These are phyloP conservation scores for Drosophila trapezifrons DNA, from an alignment of 1,140 invertebrate genomes.

Conservation along the genomic window DNA sequence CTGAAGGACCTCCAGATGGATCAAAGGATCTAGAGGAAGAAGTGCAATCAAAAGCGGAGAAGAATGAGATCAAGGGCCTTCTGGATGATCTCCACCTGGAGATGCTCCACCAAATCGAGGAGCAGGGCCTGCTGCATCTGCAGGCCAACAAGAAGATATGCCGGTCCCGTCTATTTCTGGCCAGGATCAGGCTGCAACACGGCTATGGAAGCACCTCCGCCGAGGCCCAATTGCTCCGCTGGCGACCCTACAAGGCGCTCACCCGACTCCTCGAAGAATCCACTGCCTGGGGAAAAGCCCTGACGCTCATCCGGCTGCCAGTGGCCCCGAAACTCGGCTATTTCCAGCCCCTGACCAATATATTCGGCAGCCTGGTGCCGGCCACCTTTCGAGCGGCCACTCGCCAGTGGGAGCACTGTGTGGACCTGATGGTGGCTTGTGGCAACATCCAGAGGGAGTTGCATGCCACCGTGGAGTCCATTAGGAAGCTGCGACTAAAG, in stretches of 20 bases:
- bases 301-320: conserved; percentile 12
- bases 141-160: conserved; percentile 9
- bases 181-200: conserved; percentile 38
- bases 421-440: conserved; percentile 41
- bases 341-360: conserved; percentile 37
- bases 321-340: conserved; percentile 4
- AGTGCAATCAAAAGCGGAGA: background rate
- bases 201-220: conserved; percentile 4
- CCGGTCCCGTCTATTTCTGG: conserved; percentile 25
- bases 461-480: conserved; percentile 14
- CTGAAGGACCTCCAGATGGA: background rate
- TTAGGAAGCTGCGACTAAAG: conserved; percentile 23
- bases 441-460: conserved; percentile 39
- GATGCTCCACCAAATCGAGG: conserved; percentile 36
- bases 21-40: background rate
- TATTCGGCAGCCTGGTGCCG: conserved; percentile 46
- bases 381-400: conserved; percentile 26
- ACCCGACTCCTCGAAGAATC: conserved; percentile 23
- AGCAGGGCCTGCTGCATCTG: conserved; percentile 9
- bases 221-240: conserved; percentile 12
- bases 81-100: conserved; percentile 47
- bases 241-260: conserved; percentile 31
- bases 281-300: background rate
- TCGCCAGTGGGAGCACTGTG: conserved; percentile 36
- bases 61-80: background rate